Evolutionary conservation across 2,797 vertebrate species (phyloP).

Genomic region (Mormyrus hasselquistii): DNA sequence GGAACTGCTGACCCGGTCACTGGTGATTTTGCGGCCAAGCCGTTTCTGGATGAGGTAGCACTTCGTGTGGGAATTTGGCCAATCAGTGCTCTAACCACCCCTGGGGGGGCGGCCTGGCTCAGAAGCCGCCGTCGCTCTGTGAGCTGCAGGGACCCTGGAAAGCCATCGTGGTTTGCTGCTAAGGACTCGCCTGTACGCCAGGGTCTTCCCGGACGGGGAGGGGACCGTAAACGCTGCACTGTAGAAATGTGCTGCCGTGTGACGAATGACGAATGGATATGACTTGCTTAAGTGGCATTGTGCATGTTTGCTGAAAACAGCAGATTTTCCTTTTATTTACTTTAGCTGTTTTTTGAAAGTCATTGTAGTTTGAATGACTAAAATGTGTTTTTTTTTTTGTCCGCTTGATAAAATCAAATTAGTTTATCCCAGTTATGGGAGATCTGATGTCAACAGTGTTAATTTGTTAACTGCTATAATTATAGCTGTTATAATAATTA

Average conservation of each 20-base stretch:
- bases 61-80: background rate
- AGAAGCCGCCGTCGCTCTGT: conserved; percentile 46
- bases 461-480: conserved; percentile 31
- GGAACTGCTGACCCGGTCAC: background rate
- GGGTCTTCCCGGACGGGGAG: conserved; percentile 23
- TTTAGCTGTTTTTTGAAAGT: conserved; percentile 32
- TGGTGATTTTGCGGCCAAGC: background rate
- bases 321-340: conserved; percentile 30
- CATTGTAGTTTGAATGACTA: conserved; percentile 31
- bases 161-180: conserved; percentile 41
- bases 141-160: conserved; percentile 47
- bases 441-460: conserved; percentile 41
- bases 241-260: conserved; percentile 48
- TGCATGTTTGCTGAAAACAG: conserved; percentile 46
- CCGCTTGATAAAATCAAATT: conserved; percentile 39
- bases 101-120: background rate
- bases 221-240: conserved; percentile 13
- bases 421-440: conserved; percentile 31
- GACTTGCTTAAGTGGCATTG: conserved; percentile 39
- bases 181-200: conserved; percentile 33
- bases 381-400: conserved; percentile 21
- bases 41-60: background rate
- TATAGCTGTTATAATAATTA: conserved; percentile 15
- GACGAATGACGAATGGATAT: conserved; percentile 28
- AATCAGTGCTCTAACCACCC: background rate